These are phyloP conservation scores for Nasonia oneida DNA, from an alignment of 2,888 invertebrate genomes.

Conservation along the genomic window DNA sequence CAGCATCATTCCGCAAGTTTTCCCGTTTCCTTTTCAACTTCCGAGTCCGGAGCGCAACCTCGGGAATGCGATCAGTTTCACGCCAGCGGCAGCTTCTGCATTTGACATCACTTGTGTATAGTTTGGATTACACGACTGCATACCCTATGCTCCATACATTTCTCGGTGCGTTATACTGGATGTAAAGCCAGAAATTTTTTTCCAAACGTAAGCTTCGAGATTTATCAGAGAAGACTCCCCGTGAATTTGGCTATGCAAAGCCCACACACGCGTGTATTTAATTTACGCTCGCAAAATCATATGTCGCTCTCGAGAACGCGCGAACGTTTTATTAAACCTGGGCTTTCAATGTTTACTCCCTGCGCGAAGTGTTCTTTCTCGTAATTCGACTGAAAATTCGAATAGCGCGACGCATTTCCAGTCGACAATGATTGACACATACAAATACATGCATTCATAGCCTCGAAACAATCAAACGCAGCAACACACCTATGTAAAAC, in stretches of 20 bases:
- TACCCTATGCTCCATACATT: neutral
- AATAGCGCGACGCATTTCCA: no score
- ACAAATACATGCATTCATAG: no score
- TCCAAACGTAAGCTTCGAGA: no score
- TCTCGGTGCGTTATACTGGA: neutral
- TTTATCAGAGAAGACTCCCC: no score
- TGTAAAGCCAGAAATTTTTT: no score
- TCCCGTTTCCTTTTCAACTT: constrained; percentile 4
- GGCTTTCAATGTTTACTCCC: neutral
- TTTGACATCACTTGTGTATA: neutral
- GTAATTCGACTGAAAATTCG: neutral
- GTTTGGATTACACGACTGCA: neutral
- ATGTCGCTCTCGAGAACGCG: neutral
- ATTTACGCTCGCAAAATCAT: neutral
- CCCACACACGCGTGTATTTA: neutral
- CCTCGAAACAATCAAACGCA: no score
- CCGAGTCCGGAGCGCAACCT: neutral
- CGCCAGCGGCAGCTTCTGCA: neutral
- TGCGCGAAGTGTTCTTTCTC: neutral
- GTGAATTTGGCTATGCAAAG: no score
- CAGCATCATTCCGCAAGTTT: neutral
- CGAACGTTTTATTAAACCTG: neutral
- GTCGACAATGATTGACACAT: neutral
- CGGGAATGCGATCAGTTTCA: neutral
- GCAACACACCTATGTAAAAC: neutral